phyloP scores from a whole-genome alignment of 2,113 vertebrate species.

The Peromyscus californicus region DNA sequence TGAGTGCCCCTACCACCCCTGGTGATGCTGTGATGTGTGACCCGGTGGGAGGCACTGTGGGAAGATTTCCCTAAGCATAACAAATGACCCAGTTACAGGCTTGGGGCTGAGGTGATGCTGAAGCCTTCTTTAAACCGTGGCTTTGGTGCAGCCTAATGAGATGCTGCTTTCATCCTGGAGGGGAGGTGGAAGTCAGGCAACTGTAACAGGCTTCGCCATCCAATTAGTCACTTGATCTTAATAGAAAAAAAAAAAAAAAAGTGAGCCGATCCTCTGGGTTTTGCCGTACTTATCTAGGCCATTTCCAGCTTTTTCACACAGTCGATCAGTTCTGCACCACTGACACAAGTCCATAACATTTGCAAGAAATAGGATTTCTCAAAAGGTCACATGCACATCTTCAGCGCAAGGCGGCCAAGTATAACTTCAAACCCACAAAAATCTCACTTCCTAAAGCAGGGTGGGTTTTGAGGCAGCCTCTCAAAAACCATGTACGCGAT shows the following conservation, averaged over 20 bases:
- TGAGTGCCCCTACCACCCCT: background rate
- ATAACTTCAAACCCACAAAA: constrained; percentile 22
- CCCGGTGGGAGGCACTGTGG: background rate
- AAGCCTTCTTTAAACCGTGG: background rate
- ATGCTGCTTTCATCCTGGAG: constrained; percentile 6
- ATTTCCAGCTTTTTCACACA: constrained; percentile 60
- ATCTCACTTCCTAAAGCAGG: background rate
- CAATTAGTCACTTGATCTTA: constrained; percentile 64
- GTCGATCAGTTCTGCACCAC: background rate
- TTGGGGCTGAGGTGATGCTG: background rate
- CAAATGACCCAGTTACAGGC: background rate
- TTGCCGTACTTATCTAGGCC: constrained; percentile 54
- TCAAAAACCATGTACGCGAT: background rate
- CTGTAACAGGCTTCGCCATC: background rate
- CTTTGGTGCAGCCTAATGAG: background rate
- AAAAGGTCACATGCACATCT: background rate
- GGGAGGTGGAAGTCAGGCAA: constrained; percentile 36
- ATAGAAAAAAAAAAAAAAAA: constrained; percentile 57
- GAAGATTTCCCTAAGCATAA: background rate
- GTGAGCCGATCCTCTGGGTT: constrained; percentile 2
- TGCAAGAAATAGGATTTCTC: constrained; percentile 53
- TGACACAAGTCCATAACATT: constrained; percentile 2
- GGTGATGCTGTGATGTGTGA: background rate
- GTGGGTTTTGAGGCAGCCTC: constrained; percentile 3
- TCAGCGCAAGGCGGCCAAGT: background rate